Evolutionary conservation across 2,797 vertebrate genomes (phyloP), one percentile per base, ranked within the genome.

Genomic region (Neosilurus mollespiculum): DNA sequence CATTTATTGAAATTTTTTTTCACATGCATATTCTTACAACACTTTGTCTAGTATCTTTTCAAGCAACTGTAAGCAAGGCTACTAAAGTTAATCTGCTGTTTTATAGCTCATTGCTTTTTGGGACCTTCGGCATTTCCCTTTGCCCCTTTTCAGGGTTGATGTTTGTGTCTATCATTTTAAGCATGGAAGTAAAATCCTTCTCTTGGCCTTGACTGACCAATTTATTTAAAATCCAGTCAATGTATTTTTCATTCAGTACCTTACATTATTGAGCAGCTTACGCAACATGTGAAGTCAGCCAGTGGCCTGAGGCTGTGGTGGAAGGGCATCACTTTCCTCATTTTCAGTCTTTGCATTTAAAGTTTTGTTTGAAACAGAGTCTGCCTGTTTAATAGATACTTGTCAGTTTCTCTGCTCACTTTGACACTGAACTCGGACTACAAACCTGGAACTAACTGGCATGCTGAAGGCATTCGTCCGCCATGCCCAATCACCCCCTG

Each of bases 231-330:
- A 90, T 92, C 90, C 87, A 91, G 86, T 81, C 70, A 75, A 92
- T 93, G 91, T 89, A 92, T 93, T 91, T 94, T 94, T 94, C 66
- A 93, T 93, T 65, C 80, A 11, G 34, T 51, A 58, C 22, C 85
- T 81, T 95, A 67, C 93, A 95, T 94, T 94, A 95, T 94, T 94
- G 80, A 95, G 89, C 80, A 78, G 71, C 91, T 95, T 95, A 94
- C n/a, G 92, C 92, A 95, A 94, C 88, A 73, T 76, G 75, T 85
- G 83, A 88, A 79, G 86, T 90, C 90, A 90, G 86, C 80, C 89
- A 89, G 30, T 89, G 88, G 78, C 89, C 81, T 72, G 83, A 89
- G 90, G 86, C 72, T 62, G 56, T 10, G 67, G 87, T 75, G 75
- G 85, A 78, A 84, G 87, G 89, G 84, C 84, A 22, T 18, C 80